These are phyloP conservation scores for Pristiophorus japonicus DNA, from an alignment of 2,113 vertebrate genomes.

Conservation along the genomic window DNA sequence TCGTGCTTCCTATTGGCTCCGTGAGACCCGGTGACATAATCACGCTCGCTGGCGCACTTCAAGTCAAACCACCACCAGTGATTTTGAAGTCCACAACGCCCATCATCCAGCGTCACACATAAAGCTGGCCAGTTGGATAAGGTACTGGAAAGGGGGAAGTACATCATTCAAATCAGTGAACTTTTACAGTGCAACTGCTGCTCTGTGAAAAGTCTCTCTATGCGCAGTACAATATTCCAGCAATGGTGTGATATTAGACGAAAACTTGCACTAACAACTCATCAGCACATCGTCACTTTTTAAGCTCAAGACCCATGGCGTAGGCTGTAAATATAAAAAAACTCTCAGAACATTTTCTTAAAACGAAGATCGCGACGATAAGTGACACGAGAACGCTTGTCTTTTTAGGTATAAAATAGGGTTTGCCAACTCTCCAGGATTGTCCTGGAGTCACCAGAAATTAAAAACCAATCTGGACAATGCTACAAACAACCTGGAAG, in stretches of 20 bases:
- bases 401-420: neutral
- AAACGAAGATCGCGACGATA: neutral
- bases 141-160: neutral
- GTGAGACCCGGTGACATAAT: neutral
- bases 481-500: too few relatives aligned
- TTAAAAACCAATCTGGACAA: neutral
- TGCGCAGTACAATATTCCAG: neutral
- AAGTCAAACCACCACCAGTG: neutral
- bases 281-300: too few relatives aligned
- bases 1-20: neutral
- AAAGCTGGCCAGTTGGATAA: neutral
- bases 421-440: neutral
- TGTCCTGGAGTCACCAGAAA: neutral
- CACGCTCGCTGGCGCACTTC: neutral
- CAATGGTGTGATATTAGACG: neutral
- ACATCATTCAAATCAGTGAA: neutral
- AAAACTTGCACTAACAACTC: neutral
- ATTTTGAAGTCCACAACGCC: too few relatives aligned
- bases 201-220: neutral
- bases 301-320: too few relatives aligned
- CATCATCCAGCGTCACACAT: neutral
- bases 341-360: too few relatives aligned
- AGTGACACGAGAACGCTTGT: neutral
- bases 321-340: too few relatives aligned
- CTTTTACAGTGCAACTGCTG: neutral